phyloP scores from a whole-genome alignment of 2,113 vertebrate species.

The Mus pahari region DNA sequence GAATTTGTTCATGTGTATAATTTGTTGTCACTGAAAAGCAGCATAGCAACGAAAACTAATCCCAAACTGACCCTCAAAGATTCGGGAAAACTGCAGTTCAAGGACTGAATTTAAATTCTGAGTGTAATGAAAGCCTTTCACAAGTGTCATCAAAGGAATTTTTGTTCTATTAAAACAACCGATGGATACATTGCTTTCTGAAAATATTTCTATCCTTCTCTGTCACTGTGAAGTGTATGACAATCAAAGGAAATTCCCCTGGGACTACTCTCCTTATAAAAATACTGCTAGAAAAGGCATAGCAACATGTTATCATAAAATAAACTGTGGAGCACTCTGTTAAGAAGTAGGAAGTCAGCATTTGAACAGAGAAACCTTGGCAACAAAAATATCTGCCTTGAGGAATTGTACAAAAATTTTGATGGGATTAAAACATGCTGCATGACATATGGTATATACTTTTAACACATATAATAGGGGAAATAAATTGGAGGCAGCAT shows the following conservation, averaged over 20 bases:
- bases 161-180: conserved; percentile 73
- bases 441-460: conserved; percentile 70
- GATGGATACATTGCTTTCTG: conserved; percentile 69
- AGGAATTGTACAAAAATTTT: conserved; percentile 69
- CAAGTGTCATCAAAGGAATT: conserved; percentile 75
- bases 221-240: conserved; percentile 63
- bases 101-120: conserved; percentile 80
- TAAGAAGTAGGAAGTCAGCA: conserved; percentile 65
- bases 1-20: conserved; percentile 38
- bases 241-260: conserved; percentile 60
- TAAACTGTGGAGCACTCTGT: conserved; percentile 41
- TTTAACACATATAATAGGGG: conserved; percentile 74
- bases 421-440: conserved; percentile 73
- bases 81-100: conserved; percentile 68
- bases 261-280: conserved; percentile 78
- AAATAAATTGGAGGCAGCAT: conserved; percentile 75
- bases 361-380: conserved; percentile 44
- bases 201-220: conserved; percentile 64
- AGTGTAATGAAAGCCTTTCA: conserved; percentile 74
- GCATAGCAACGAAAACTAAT: conserved; percentile 57
- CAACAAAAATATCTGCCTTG: conserved; percentile 27
- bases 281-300: conserved; percentile 59
- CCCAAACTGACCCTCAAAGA: conserved; percentile 71
- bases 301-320: conserved; percentile 72
- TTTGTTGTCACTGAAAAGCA: conserved; percentile 58